Base-by-base conservation (phyloP, 92 coral and sea anemone genomes). In the Pocillopora grandis region DNA sequence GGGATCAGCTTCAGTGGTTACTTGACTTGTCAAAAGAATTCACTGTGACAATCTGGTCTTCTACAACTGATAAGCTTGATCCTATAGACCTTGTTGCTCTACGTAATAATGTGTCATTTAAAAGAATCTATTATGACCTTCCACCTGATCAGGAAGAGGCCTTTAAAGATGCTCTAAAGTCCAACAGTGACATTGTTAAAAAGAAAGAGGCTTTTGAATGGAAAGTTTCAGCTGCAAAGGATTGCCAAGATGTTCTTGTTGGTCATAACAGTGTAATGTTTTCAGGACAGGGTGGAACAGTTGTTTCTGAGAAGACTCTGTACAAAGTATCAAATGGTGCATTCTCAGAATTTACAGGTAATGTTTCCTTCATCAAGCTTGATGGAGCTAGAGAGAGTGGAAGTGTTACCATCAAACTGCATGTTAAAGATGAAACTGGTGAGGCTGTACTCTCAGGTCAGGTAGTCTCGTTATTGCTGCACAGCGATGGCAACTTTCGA, bases 31-130 rank as follows among this genome's bases (percentile, higher is more conserved):
- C 95, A 12, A 71, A 80, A 52, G 91, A 92, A 27, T 95, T 89
- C 76, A 85, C 98, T 27, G 68, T 95, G 27, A 95, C 98, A 31
- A 87, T 96, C 77, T 96, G 98, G 98, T 89, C 96, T 20, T 81
- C 92, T 12, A 75, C 61, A 4, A 33, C 75, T 35, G 98, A 96
- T 78, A 82, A 76, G 17, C 86, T 90, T 1, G 83, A 88, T 15
- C 84, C 84, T 15, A 77, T 79, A 58, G 98, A 92, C 86, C 80
- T 96, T 36, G 93, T 91, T 5, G 84, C 82, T 27, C 85, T 93
- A 49, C 80, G 93, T 1, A 58, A 67, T 52, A 66, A 75, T 76
- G 88, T 89, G 63, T 81, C 84, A 37, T 84, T 87, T 76, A 88
- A 87, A 78, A 83, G 97, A 60, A 92, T 95, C 65, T 95, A 92